Conservation (phyloP, 2,113 vertebrate genomes). For the Callipepla californica region DNA sequence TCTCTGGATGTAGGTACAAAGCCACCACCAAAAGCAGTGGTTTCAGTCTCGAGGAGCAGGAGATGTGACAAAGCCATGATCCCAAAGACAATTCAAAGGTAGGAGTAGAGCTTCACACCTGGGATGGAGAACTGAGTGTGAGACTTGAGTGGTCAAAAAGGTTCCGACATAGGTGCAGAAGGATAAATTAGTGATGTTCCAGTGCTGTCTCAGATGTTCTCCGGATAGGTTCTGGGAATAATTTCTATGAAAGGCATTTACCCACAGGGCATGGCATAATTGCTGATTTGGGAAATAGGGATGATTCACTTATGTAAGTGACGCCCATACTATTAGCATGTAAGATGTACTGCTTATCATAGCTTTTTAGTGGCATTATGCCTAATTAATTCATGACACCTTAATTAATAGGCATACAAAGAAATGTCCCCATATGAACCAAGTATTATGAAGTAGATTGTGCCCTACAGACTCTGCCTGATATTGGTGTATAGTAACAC, state of each 20-base stretch:
- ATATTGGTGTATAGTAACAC: neutral
- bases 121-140: neutral
- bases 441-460: conserved; percentile 1
- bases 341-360: conserved; percentile 35
- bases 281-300: conserved; percentile 65
- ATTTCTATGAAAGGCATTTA: conserved; percentile 67
- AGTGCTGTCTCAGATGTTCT: conserved; percentile 61
- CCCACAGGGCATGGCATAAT: conserved; percentile 49
- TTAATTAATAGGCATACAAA: conserved; percentile 59
- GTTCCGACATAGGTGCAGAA: neutral
- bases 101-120: neutral
- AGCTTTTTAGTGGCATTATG: conserved; percentile 54
- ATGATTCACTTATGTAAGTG: conserved; percentile 65
- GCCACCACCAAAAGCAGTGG: neutral
- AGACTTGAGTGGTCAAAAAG: neutral
- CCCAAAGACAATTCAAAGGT: neutral
- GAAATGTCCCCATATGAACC: conserved; percentile 30
- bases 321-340: conserved; percentile 33
- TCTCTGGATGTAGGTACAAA: neutral
- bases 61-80: neutral
- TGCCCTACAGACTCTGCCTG: conserved; percentile 18
- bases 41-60: neutral
- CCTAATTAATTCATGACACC: conserved; percentile 53
- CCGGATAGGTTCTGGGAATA: conserved; percentile 48
- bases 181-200: conserved; percentile 44